A percentile compares a stretch with the other conserved stretches of the same genome.
Conservation (phyloP, 2,888 invertebrate genomes). For the Drosophila tripunctata region DNA sequence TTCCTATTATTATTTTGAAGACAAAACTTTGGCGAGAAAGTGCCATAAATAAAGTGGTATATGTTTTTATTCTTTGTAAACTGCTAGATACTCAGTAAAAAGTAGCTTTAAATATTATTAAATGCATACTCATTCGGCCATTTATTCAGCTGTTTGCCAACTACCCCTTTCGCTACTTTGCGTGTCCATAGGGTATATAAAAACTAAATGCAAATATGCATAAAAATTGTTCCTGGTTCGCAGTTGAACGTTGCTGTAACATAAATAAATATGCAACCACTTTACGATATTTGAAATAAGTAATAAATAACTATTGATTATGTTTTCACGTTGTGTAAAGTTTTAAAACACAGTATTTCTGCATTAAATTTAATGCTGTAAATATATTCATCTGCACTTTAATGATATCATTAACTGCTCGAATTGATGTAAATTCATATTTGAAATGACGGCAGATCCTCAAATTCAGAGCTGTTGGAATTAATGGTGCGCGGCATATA, state of each 20-base stretch:
- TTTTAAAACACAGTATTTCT: too few species aligned
- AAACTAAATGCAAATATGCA: constrained; percentile 18
- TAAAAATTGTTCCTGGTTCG: not conserved
- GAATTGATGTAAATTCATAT: constrained; percentile 14
- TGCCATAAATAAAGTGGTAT: not conserved
- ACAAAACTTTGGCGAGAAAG: not conserved
- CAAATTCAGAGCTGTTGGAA: constrained; percentile 26
- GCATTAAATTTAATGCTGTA: not conserved
- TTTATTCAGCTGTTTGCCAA: not conserved
- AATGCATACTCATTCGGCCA: not conserved
- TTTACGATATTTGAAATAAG: constrained; percentile 6
- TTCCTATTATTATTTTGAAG: too few species aligned
- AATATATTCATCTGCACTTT: not conserved
- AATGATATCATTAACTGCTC: not conserved
- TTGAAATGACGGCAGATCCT: constrained; percentile 6
- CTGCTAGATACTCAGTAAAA: not conserved
- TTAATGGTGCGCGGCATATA: constrained; percentile 44
- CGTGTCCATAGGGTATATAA: not conserved
- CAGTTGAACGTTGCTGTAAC: not conserved
- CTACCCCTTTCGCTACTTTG: not conserved
- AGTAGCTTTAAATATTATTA: too few species aligned
- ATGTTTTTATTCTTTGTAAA: not conserved
- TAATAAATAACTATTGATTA: constrained; percentile 16
- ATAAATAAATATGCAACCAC: constrained; percentile 17
- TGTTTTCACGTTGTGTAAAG: not conserved